Base-by-base conservation (phyloP, 2,888 invertebrate genomes). In the Merodon equestris region DNA sequence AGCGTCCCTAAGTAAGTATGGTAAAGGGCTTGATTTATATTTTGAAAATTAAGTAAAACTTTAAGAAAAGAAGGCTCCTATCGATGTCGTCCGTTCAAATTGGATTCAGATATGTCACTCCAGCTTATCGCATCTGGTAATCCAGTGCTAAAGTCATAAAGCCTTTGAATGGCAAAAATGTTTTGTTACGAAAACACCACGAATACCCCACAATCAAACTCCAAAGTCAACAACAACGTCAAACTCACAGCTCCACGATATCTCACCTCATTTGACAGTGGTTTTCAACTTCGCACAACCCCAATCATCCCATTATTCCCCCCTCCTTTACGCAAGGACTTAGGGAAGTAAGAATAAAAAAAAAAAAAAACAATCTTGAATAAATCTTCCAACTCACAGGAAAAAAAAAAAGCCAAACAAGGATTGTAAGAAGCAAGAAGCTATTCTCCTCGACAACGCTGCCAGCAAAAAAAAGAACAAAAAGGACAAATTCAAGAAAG, bases 321-420 rank as follows among this genome's bases (percentile, higher is more conserved):
- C 48, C 50, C 54, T 36, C 53, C 38, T 48, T 44, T 48, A 17
- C 17, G 38, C 34, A 47, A 64, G 19, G 50, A 61, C 53, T 64
- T 56, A 36, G 66, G 66, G 71, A 60, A 76, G 47, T 12, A 50
- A 66, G 19, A 63, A 71, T 45, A 56, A 57, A 48, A 63, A 56
- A 42, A 47, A 60, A 56, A 13, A 19, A 40, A 51, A 51, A 58
- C 58, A 19, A 27, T 61, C 70, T 66, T 64, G 70, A 70, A 79
- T 79, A 79, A 79, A 79, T 79, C 79, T 79, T 79, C 60, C 58
- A 63, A 53, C 64, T 79, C 47, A 74, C 45, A 74, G 68, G 68
- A 74, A 50, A 63, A 61, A 27, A 74, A 50, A 63, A 61, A 63
- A 67, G 44, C 51, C 51, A 61, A 47, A 12, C 34, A 12, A 54